Conservation (phyloP, 2,113 vertebrate species). For the Ophthalmotilapia sp. region DNA sequence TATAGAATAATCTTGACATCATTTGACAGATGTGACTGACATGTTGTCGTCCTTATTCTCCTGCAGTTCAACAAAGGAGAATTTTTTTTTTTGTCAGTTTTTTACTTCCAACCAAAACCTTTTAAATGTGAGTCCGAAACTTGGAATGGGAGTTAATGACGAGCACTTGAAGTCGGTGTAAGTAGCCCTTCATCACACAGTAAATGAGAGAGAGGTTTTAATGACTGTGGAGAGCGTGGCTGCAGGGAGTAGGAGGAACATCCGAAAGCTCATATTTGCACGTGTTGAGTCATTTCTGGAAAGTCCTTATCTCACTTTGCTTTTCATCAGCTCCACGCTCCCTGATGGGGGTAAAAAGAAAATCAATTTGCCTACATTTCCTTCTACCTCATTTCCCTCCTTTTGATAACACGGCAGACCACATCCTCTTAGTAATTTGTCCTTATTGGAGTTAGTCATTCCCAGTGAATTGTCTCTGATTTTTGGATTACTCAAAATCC, state of each 20-base stretch:
- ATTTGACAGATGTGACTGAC: neutral
- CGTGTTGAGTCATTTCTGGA: slow-evolving; percentile 35
- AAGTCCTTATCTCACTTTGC: slow-evolving; percentile 27
- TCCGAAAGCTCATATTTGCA: slow-evolving; percentile 32
- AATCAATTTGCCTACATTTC: slow-evolving; percentile 11
- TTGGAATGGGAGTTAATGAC: neutral
- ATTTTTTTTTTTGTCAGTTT: neutral
- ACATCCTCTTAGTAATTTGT: slow-evolving; percentile 11
- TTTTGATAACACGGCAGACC: slow-evolving; percentile 12
- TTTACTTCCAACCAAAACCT: neutral
- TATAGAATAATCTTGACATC: neutral
- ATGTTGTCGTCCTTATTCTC: neutral
- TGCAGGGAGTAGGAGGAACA: neutral
- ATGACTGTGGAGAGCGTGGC: neutral
- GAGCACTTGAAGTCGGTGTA: neutral
- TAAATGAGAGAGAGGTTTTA: slow-evolving; percentile 11
- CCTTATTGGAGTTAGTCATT: neutral
- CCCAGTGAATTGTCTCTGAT: slow-evolving; percentile 16
- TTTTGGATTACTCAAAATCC: slow-evolving; percentile 5
- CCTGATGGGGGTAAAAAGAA: neutral
- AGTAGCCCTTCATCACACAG: slow-evolving; percentile 1
- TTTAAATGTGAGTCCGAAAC: neutral
- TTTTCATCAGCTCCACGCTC: slow-evolving; percentile 40
- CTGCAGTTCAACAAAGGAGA: neutral
- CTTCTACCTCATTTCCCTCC: slow-evolving; percentile 25